Percentiles rank a stretch among this genome's conserved stretches.
Evolutionary conservation across 2,888 invertebrate genomes (phyloP).

Genomic region (Trimorus sp.): DNA sequence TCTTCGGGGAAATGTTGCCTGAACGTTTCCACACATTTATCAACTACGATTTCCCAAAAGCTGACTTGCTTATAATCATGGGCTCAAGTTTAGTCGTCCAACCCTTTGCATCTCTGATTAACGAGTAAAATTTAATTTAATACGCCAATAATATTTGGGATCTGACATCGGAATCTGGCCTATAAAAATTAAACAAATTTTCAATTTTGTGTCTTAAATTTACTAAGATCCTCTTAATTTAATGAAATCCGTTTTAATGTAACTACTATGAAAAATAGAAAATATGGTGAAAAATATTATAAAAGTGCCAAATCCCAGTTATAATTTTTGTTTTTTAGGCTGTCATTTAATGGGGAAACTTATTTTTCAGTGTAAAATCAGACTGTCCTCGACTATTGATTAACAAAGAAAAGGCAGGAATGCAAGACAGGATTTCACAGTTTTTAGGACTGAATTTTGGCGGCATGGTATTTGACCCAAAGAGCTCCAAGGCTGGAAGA

Average conservation of each 20-base stretch:
- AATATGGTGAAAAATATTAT: too few species aligned
- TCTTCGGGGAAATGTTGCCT: slow-evolving; percentile 96
- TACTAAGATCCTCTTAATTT: too few species aligned
- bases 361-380: slow-evolving; percentile 84
- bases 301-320: too few species aligned
- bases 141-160: not conserved
- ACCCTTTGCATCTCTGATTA: slow-evolving; percentile 95
- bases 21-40: slow-evolving; percentile 87
- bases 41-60: slow-evolving; percentile 89
- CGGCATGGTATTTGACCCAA: slow-evolving; percentile 87
- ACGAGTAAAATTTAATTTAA: slow-evolving; percentile 84
- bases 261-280: too few species aligned
- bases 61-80: slow-evolving; percentile 96
- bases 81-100: slow-evolving; percentile 97
- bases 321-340: too few species aligned
- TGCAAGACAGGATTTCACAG: slow-evolving; percentile 77
- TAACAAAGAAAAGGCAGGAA: slow-evolving; percentile 88
- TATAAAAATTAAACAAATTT: too few species aligned
- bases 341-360: too few species aligned
- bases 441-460: slow-evolving; percentile 81
- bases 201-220: too few species aligned
- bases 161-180: too few species aligned
- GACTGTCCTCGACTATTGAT: slow-evolving; percentile 92
- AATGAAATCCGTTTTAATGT: too few species aligned
- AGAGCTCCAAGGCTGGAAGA: slow-evolving; percentile 83